Evolutionary conservation across 1,140 invertebrate species (phyloP).

Genomic region (Condylostylus longicornis): DNA sequence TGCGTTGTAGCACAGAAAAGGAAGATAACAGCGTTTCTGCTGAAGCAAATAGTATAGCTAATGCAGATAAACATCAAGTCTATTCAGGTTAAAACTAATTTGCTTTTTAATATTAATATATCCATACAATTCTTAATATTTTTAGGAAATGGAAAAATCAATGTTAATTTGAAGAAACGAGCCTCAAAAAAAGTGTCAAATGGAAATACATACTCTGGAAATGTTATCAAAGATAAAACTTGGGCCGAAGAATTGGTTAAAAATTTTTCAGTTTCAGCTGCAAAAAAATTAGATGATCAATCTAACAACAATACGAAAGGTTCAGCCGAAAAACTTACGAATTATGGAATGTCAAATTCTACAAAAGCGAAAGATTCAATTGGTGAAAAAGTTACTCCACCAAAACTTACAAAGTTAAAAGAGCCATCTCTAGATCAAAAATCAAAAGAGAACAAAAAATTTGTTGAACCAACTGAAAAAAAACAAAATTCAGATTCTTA

Average conservation of each 20-base stretch:
- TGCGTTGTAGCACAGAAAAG: slow-evolving; percentile 12
- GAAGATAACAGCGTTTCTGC: not conserved
- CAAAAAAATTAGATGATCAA: too few species aligned
- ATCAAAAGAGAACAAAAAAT: slow-evolving; percentile 1
- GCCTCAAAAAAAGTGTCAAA: not conserved
- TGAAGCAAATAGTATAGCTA: slow-evolving; percentile 13
- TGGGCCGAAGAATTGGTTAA: slow-evolving; percentile 2
- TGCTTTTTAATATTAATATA: too few species aligned
- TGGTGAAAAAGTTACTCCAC: too few species aligned
- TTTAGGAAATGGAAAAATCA: not conserved
- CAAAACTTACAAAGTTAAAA: not conserved
- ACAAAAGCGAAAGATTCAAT: too few species aligned
- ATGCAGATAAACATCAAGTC: too few species aligned
- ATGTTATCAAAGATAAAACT: too few species aligned
- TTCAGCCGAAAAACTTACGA: too few species aligned
- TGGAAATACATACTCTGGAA: too few species aligned
- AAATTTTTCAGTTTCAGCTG: slow-evolving; percentile 3
- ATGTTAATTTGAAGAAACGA: not conserved
- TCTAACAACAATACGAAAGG: too few species aligned
- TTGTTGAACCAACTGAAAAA: not conserved
- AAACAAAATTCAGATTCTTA: not conserved
- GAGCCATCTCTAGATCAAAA: not conserved
- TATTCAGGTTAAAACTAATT: too few species aligned
- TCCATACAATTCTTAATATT: not conserved
- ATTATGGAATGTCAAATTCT: too few species aligned